Evolutionary conservation across 1,140 invertebrate genomes (phyloP).

Genomic region (Sycophila sp.): DNA sequence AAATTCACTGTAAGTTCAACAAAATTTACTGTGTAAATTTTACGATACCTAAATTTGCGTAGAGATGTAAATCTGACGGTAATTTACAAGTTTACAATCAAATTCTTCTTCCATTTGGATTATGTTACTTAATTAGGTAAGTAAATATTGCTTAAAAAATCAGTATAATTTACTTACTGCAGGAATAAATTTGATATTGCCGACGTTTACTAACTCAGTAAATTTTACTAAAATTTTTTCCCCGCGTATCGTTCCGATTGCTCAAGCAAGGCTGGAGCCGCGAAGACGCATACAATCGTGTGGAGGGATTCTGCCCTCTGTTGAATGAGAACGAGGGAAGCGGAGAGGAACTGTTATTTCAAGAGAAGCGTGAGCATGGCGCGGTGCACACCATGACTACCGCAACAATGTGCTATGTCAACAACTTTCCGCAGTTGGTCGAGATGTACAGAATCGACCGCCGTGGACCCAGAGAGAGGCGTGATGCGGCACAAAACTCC

Average conservation of each 20-base stretch:
- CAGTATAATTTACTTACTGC: too few species aligned
- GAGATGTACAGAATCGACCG: conserved; percentile 45
- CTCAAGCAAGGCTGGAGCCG: not conserved
- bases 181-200: too few species aligned
- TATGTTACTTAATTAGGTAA: too few species aligned
- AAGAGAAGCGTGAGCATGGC: conserved; percentile 44
- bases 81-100: too few species aligned
- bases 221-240: not conserved
- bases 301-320: not conserved
- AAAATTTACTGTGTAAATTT: too few species aligned
- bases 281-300: not conserved
- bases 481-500: conserved; percentile 22
- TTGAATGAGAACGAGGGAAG: conserved; percentile 1
- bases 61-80: too few species aligned
- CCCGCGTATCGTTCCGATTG: too few species aligned
- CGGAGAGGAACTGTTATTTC: conserved; percentile 52
- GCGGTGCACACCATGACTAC: conserved; percentile 42
- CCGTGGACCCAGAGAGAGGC: conserved; percentile 14
- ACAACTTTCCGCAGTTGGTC: conserved; percentile 49
- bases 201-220: too few species aligned
- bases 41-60: too few species aligned
- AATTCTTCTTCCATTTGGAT: too few species aligned
- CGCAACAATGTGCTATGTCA: conserved; percentile 51
- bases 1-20: too few species aligned
- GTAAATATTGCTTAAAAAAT: too few species aligned